Conservation (phyloP, 2,797 vertebrate species). For the Anas georgica region DNA sequence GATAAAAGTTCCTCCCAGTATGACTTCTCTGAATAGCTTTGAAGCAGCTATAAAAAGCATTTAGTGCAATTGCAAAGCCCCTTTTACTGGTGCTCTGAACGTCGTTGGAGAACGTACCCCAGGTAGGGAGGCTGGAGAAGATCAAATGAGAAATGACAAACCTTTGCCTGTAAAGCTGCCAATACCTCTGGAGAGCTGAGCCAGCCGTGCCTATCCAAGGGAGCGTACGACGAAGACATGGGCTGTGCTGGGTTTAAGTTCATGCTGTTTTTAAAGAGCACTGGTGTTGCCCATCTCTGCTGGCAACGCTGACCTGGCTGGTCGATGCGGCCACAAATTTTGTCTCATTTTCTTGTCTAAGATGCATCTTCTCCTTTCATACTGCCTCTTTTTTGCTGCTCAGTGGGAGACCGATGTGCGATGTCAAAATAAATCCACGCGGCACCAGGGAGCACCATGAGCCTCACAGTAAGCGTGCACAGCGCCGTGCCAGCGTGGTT, state of each 20-base stretch:
- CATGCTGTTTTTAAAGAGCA: background rate
- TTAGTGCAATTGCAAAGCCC: slow-evolving; percentile 24
- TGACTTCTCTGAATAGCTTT: background rate
- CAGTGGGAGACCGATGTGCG: background rate
- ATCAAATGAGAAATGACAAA: slow-evolving; percentile 37
- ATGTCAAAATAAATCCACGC: slow-evolving; percentile 37
- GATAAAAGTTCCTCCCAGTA: background rate
- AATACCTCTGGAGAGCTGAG: background rate
- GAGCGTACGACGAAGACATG: background rate
- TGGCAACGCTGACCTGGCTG: background rate
- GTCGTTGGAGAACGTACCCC: background rate
- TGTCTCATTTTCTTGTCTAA: slow-evolving; percentile 42
- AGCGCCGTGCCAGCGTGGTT: background rate
- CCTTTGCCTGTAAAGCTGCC: slow-evolving; percentile 37
- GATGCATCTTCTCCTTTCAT: background rate
- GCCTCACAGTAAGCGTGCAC: background rate
- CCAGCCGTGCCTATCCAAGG: background rate
- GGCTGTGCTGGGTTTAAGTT: background rate
- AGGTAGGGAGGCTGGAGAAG: slow-evolving; percentile 34
- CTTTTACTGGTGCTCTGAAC: background rate
- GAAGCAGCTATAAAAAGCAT: slow-evolving; percentile 16
- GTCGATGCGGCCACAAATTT: slow-evolving; percentile 35
- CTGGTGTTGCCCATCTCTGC: background rate
- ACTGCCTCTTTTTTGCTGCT: background rate
- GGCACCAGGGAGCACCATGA: background rate